phyloP scores from a whole-genome alignment of 2,888 invertebrate species.

The Sarcophaga caerulescens region DNA sequence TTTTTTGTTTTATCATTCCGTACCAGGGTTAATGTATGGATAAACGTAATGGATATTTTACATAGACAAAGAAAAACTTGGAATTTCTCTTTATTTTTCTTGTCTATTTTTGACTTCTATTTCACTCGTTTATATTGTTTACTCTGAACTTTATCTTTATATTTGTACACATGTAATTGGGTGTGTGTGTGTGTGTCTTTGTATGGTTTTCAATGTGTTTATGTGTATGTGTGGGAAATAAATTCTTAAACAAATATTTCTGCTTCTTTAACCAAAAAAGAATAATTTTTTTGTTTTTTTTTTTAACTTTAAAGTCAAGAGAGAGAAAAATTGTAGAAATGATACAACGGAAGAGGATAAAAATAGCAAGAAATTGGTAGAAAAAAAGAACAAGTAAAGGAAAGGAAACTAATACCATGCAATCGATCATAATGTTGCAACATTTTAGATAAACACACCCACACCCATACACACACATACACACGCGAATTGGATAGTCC shows the following conservation, averaged over 20 bases:
- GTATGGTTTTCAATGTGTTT: not conserved
- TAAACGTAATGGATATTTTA: not conserved
- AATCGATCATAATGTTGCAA: constrained; percentile 68
- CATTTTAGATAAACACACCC: not conserved
- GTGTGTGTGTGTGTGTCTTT: not conserved
- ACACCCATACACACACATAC: no score
- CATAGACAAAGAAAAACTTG: not conserved
- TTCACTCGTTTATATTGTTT: constrained; percentile 21
- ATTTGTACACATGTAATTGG: constrained; percentile 20
- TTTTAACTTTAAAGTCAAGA: not conserved
- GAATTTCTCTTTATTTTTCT: constrained; percentile 4
- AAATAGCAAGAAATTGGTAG: not conserved
- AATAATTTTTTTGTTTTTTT: not conserved
- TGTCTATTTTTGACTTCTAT: not conserved
- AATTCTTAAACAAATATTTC: constrained; percentile 43
- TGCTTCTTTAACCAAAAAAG: not conserved
- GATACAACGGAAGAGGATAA: no score
- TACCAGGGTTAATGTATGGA: no score
- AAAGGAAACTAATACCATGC: constrained; percentile 51
- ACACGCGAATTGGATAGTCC: no score
- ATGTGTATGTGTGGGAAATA: constrained; percentile 30
- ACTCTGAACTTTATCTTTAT: constrained; percentile 48
- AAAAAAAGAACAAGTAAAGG: not conserved
- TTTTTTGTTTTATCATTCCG: no score
- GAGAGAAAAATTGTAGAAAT: not conserved